These are phyloP conservation scores for Perca fluviatilis DNA, from an alignment of 2,113 vertebrate species.

Conservation along the genomic window DNA sequence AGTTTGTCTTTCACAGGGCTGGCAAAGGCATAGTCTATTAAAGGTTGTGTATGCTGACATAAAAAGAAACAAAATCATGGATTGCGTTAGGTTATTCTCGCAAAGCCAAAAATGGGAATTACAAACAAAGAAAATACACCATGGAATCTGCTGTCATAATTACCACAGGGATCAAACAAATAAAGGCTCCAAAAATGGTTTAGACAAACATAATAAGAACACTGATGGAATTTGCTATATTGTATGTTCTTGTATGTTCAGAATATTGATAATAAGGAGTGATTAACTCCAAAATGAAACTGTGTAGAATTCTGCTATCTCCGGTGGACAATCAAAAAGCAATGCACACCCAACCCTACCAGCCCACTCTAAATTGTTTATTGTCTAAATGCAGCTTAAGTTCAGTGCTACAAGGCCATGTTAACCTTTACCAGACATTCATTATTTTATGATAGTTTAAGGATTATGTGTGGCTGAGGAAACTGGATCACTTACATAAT, in stretches of 20 bases:
- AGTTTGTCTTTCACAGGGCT: not conserved
- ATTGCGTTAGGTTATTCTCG: conserved; percentile 29
- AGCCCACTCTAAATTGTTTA: not conserved
- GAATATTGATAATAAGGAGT: not conserved
- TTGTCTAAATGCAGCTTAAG: too few species aligned
- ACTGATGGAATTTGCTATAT: not conserved
- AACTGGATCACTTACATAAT: too few species aligned
- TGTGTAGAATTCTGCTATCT: not conserved
- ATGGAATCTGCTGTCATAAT: conserved; percentile 29
- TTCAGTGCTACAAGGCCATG: too few species aligned
- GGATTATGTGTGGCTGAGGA: too few species aligned
- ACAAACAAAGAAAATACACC: conserved; percentile 16
- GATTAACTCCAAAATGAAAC: not conserved
- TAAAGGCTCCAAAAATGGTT: conserved; percentile 28
- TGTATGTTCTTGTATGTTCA: not conserved
- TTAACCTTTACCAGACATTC: too few species aligned
- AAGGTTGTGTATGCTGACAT: conserved; percentile 2
- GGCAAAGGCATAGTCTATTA: not conserved
- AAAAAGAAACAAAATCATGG: conserved; percentile 24
- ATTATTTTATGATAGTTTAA: too few species aligned
- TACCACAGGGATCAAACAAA: conserved; percentile 32
- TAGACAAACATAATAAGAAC: conserved; percentile 16
- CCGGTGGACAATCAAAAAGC: not conserved
- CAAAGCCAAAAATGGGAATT: conserved; percentile 35
- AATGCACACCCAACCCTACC: not conserved